These are phyloP conservation scores for Rattus rattus DNA, from an alignment of 2,113 vertebrate species.

Conservation along the genomic window DNA sequence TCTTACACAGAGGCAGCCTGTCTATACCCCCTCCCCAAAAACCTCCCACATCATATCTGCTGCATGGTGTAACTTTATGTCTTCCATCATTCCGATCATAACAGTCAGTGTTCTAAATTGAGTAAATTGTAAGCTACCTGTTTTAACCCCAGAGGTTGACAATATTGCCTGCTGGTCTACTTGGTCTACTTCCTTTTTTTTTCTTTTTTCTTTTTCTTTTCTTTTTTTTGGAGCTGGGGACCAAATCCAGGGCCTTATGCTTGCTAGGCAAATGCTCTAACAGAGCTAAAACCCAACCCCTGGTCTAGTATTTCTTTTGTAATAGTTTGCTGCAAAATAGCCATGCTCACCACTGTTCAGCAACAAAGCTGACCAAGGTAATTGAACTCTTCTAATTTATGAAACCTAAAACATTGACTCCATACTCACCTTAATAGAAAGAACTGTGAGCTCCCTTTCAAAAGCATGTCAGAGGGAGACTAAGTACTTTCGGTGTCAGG, in stretches of 20 bases:
- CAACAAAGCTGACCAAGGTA: not conserved
- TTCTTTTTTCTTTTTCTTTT: not conserved
- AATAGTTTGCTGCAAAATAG: not conserved
- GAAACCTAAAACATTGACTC: not conserved
- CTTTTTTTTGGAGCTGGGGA: no score
- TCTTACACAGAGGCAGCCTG: no score
- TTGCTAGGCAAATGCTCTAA: no score
- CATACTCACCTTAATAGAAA: no score
- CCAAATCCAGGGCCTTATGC: no score
- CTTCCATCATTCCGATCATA: no score
- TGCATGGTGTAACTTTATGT: no score
- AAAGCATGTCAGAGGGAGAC: not conserved
- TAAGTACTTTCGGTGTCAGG: not conserved
- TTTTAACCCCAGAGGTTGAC: not conserved
- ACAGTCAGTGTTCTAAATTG: not conserved
- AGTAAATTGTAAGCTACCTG: not conserved
- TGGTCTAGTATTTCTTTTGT: not conserved
- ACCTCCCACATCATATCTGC: no score
- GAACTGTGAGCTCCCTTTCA: not conserved
- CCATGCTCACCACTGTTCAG: not conserved
- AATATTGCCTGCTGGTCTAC: not conserved
- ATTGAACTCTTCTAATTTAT: not conserved
- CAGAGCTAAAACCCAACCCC: no score
- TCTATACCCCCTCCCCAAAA: no score
- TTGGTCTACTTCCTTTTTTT: not conserved